Evolutionary conservation across 2,797 vertebrate genomes (phyloP).

Genomic region (Margarornis squamiger): DNA sequence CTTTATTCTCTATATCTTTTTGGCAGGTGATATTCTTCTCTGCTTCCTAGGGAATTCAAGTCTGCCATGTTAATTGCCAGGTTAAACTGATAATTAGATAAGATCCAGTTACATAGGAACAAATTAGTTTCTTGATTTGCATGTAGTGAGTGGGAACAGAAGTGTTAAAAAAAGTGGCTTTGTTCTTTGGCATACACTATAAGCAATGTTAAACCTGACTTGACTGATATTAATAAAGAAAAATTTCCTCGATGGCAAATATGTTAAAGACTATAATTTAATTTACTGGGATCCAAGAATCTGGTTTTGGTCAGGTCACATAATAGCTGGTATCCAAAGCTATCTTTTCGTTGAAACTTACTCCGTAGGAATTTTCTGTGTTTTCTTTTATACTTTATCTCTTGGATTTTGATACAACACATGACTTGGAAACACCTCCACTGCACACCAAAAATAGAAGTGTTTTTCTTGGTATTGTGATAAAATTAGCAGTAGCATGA

Average conservation of each 20-base stretch:
- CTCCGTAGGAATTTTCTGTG: neutral
- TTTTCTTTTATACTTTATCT: neutral
- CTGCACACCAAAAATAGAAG: neutral
- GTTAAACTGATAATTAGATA: neutral
- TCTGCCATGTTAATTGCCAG: neutral
- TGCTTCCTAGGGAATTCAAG: neutral
- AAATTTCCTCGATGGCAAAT: neutral
- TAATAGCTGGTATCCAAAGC: constrained; percentile 8
- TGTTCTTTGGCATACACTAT: neutral
- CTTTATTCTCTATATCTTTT: neutral
- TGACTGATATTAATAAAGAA: neutral
- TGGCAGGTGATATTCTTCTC: neutral
- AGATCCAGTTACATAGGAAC: neutral
- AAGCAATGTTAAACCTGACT: neutral
- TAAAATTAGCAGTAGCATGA: neutral
- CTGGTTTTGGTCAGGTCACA: neutral
- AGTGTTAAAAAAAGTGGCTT: neutral
- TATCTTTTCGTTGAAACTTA: neutral
- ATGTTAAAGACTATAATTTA: neutral
- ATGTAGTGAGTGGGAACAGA: neutral
- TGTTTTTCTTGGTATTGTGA: neutral
- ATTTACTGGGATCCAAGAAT: neutral
- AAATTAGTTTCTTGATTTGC: neutral
- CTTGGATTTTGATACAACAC: constrained; percentile 7
- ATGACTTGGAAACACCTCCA: constrained; percentile 4